Base-by-base conservation (phyloP, 92 coral and sea anemone species). In the Pocillopora grandis region DNA sequence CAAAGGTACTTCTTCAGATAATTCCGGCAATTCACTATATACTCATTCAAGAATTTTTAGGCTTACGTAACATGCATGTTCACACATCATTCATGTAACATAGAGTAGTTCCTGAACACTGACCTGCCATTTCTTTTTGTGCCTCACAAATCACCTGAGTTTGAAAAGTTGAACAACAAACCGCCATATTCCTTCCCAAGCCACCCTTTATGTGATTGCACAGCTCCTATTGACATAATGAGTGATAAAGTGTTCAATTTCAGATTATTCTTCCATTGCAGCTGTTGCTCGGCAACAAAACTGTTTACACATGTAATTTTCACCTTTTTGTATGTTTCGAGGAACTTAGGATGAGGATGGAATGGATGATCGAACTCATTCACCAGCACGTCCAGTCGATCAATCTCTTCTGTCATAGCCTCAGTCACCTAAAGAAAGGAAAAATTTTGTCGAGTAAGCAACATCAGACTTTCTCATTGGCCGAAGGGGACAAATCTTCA, bases 371-470 rank as follows among this genome's bases (percentile, higher is more conserved):
- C 98, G 79, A 96, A 96, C 72, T 96, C 98, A 70, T 92, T 96
- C 66, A 96, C 98, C 55, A 96, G 82, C 18, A 92, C 93, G 75
- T 96, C 98, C 35, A 96, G 87, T 37, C 98, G 95, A 55, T 94
- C 98, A 62, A 96, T 96, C 87, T 96, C 98, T 79, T 94, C 98
- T 70, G 98, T 95, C 98, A 96, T 96, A 1, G 95, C 98, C 69
- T 94, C 98, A 15, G 98, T 97, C 1, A 96, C 98, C 98, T 95
- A 66, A 17, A 91, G 48, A 33, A 14, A 76, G 10, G 33, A 33
- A 36, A 62, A 18, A 31, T 2, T 9, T n/a, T 18, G 23, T 4
- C 19, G 12, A 12, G 13, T 11, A n/a, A n/a, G 1, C 13, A 42
- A 42, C 52, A 42, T 42, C 52, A 42, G 4, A 42, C 52, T 42